Base-by-base conservation (phyloP, 2,888 invertebrate species). In the Cyrtodaria siliqua region DNA sequence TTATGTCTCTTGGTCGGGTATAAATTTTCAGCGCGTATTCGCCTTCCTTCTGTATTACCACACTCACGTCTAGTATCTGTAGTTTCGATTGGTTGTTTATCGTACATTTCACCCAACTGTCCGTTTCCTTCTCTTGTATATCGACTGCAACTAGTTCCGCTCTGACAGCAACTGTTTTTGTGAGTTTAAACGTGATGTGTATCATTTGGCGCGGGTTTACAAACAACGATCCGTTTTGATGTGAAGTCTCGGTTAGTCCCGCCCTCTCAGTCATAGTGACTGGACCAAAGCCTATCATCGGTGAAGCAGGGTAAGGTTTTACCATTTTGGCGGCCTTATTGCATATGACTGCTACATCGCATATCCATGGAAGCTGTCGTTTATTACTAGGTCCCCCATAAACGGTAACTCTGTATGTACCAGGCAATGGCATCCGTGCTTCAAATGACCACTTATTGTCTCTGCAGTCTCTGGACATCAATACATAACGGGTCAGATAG, bases 351-450 rank as follows among this genome's bases (percentile, higher is more conserved):
- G 52, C 72, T 1, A 77, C 61, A 57, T 81, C 81, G 50, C 74
- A 74, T 8, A 81, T 68, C 81, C 81, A 81, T 2, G 77, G 74
- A 12, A 81, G 53, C 9, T 57, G 60, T 24, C 49, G 12, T 44
- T 53, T 33, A 6, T 61, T 60, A n/a, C 61, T 61, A 3, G 56
- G 60, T 2, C 81, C 81, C 8, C 81, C 81, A 18, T 78, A 81
- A n/a, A 78, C 57, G 1, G 77, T 75, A 8, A 81, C 60, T 38
- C 77, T 50, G 47, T 83, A 83, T 16, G 60, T 62, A 6, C 83
- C 83, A 12, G 83, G 57, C 2, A 83, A 53, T 14, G 83, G 83
- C 62, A 83, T 60, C 40, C 83, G 56, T 0, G 71, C 69, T 49
- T 81, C 81, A 20, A 83, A 71, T n/a, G 61, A 49, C 74, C 78